Conservation (phyloP, 2,888 invertebrate genomes). For the Penaeus monodon region DNA sequence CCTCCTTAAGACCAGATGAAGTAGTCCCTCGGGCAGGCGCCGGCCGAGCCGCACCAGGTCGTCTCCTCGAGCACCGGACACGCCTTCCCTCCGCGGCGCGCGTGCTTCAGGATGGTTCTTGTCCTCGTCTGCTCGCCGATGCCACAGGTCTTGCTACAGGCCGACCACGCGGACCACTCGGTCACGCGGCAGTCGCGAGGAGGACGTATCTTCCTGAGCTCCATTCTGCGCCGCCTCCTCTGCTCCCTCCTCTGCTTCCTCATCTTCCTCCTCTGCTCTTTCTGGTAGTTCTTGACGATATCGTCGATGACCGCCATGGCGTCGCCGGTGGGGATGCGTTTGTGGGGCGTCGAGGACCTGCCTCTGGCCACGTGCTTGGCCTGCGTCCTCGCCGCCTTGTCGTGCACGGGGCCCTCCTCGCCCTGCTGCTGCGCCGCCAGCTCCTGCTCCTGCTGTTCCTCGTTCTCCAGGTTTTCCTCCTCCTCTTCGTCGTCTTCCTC, state of each 20-base stretch:
- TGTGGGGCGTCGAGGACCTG: conserved; percentile 25
- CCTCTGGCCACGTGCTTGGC: conserved; percentile 18
- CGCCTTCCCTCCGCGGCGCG: conserved; percentile 82
- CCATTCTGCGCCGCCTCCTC: conserved; percentile 66
- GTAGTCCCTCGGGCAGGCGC: conserved; percentile 76
- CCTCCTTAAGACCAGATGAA: conserved; percentile 74
- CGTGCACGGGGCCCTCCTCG: background rate
- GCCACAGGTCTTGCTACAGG: conserved; percentile 89
- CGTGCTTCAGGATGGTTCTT: conserved; percentile 82
- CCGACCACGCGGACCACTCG: conserved; percentile 88
- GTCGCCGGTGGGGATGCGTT: conserved; percentile 52
- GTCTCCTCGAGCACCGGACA: conserved; percentile 89
- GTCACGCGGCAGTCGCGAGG: conserved; percentile 87
- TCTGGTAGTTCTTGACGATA: conserved; percentile 63
- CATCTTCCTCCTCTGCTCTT: conserved; percentile 69
- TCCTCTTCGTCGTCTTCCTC: conserved; percentile 16
- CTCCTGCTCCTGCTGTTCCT: background rate
- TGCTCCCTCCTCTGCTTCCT: conserved; percentile 71
- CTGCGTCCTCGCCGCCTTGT: background rate
- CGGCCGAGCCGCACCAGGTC: conserved; percentile 87
- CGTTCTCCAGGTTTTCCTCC: background rate
- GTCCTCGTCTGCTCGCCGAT: conserved; percentile 88
- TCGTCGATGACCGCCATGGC: conserved; percentile 63
- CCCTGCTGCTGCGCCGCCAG: conserved; percentile 6
- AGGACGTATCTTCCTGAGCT: conserved; percentile 68